Base-by-base conservation (phyloP, 2,888 invertebrate genomes). In the Pseudoips prasinana region DNA sequence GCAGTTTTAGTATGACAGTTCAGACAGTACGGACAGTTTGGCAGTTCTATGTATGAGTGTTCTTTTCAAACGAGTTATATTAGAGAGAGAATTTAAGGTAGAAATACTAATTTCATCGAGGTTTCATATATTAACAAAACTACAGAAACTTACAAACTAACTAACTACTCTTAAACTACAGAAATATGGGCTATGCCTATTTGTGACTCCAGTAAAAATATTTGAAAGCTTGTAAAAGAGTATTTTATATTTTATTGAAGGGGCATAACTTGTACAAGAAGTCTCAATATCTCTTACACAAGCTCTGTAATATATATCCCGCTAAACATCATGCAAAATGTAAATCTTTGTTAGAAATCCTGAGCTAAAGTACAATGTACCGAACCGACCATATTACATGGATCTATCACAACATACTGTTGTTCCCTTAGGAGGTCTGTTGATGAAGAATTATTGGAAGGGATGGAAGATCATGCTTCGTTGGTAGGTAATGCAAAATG, bases 401-500 rank as follows among this genome's bases (percentile, higher is more conserved):
- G 53, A 56, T 31, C 42, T 43, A 32, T 46, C 17, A 10, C 22
- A 31, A 31, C 32, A 32, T 20, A 29, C 14, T 33, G 33, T 29
- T 42, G 36, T 35, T 35, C 40, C 25, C 23, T 18, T 17, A 7
- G 26, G 7, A 18, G 33, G 25, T 35, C 22, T 25, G 22, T 40
- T 42, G 2, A 33, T 14, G 10, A 41, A 25, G 33, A 29, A 37
- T 36, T 25, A 27, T 29, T 34, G 32, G 41, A 23, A 36, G 18
- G 41, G 34, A 22, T 39, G 35, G 45, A 19, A 53, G 50, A 28
- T 57, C 53, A 40, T 6, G 14, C 27, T 35, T 29, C 25, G 27
- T 37, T 56, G 50, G 56, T 33, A 25, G 37, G 34, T 34, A 51
- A 58, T 64, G 56, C 62, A 64, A 72, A 74, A 70, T 68, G 65